Base-by-base conservation (phyloP, 2,797 vertebrate genomes). In the Chelon auratus region DNA sequence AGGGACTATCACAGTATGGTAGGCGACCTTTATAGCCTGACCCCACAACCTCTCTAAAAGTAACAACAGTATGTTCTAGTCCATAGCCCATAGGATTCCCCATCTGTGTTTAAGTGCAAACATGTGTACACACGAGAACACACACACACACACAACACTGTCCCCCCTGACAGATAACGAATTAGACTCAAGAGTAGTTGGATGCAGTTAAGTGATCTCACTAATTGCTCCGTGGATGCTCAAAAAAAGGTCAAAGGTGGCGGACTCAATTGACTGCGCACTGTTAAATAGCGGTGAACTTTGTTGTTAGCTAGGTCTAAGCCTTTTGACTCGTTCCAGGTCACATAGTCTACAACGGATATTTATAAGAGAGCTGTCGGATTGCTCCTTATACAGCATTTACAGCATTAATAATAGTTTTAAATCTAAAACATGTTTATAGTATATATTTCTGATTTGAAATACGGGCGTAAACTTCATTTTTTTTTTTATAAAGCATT, bases 221-320 rank as follows among this genome's bases (percentile, higher is more conserved):
- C 47, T 80, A 75, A 81, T 78, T 45, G 54, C 33, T 65, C 52
- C 15, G 11, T n/a, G 45, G 50, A 72, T 62, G 62, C 53, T 64
- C 50, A 11, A 1, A 33, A 61, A 78, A 80, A 83, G 77, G 81
- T 72, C 75, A 82, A 36, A 86, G 75, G 71, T 62, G 13, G 40
- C 22, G 14, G 54, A 51, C 39, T 76, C 66, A 83, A 65, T 72
- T 65, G 67, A 20, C 76, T 47, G 9, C 62, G 43, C 12, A 48
- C 61, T 36, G 70, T 71, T 83, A 76, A 80, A 84, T 72, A 77
- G 62, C 74, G 59, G 30, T 62, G 74, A 66, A 78, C 62, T 69
- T 60, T 76, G 62, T 62, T 61, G 62, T 81, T 72, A 82, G 51
- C 58, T 12, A 14, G 42, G 62, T 72, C 59, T 48, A 13, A 60